These are phyloP conservation scores for Empis stercorea DNA, from an alignment of 2,888 invertebrate species.

Conservation along the genomic window DNA sequence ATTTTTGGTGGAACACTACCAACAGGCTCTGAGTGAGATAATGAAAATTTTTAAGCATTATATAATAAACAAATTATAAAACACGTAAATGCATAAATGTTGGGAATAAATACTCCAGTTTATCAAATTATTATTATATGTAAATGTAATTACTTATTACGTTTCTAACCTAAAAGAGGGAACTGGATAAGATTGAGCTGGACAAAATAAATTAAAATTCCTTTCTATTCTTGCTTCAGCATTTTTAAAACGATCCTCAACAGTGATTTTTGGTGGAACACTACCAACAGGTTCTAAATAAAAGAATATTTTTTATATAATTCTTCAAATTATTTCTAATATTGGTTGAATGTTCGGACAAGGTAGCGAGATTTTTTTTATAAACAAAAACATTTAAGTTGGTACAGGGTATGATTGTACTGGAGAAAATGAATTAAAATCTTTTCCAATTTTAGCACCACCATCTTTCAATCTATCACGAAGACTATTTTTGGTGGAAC, in stretches of 20 bases:
- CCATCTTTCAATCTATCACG: constrained; percentile 45
- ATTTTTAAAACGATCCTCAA: constrained; percentile 35
- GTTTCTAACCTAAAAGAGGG: constrained; percentile 42
- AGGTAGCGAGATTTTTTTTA: constrained; percentile 13
- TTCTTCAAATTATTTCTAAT: not conserved
- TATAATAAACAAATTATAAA: constrained; percentile 11
- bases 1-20: constrained; percentile 40
- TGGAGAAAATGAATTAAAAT: constrained; percentile 55
- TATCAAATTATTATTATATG: constrained; percentile 1
- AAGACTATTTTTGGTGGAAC: constrained; percentile 47
- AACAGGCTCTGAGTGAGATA: constrained; percentile 50
- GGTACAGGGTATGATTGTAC: constrained; percentile 67
- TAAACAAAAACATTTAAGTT: constrained; percentile 48
- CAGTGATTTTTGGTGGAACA: constrained; percentile 45
- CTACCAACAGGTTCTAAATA: constrained; percentile 44
- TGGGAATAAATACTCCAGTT: constrained; percentile 14
- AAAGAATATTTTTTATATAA: not conserved
- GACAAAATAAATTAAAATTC: constrained; percentile 51
- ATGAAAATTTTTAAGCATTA: no score
- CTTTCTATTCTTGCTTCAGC: constrained; percentile 24
- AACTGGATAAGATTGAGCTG: constrained; percentile 56
- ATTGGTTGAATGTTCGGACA: constrained; percentile 5
- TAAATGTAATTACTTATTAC: not conserved
- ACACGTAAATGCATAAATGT: constrained; percentile 15
- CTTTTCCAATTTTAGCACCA: constrained; percentile 36